Evolutionary conservation across 1,140 invertebrate genomes (phyloP), one percentile per base, ranked within the genome.

Genomic region (Drosophila parvula): DNA sequence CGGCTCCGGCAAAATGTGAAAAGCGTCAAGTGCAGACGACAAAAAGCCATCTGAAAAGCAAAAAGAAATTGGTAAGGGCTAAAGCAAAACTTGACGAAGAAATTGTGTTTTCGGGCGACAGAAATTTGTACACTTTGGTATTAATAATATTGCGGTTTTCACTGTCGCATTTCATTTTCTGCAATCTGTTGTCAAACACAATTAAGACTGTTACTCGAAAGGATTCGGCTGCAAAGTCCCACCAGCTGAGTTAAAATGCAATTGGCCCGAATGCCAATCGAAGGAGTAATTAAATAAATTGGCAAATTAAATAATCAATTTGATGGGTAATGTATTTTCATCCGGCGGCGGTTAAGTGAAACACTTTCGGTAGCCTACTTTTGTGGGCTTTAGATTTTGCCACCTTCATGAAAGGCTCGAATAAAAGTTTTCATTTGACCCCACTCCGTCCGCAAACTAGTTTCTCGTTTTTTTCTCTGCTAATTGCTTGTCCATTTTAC

Each of bases 401-500:
- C 68, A 58, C 43, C 65, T 47, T 30, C 41, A 34, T 40, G 43
- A 10, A n/a, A 6, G 7, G 34, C 10, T 55, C 27, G 30, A 55
- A 68, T 43, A 41, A 59, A 73, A 59, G 43, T 73, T 71, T 71
- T 71, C 34, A 71, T 48, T 70, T 30, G 51, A 70, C 40, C 50
- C 32, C 50, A 16, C 28, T 38, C 34, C 62, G 40, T 40, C 28
- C 44, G 32, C 50, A 70, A 70, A 71, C 68, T 71, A 59, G 44
- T 48, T 71, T 70, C 18, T 34, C 56, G 14, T 32, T 30, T 53
- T 40, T 55, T 58, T 47, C 43, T 69, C 28, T 32, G 36, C 68
- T 70, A 70, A 70, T 70, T 70, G 68, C 65, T 69, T 69, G 65
- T 69, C 62, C 65, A 69, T 69, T 69, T 69, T 32, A 44, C 38